A percentile compares a stretch with the other conserved stretches of the same genome.
Conservation (phyloP, 2,797 vertebrate genomes). For the Gadopsis marmoratus region DNA sequence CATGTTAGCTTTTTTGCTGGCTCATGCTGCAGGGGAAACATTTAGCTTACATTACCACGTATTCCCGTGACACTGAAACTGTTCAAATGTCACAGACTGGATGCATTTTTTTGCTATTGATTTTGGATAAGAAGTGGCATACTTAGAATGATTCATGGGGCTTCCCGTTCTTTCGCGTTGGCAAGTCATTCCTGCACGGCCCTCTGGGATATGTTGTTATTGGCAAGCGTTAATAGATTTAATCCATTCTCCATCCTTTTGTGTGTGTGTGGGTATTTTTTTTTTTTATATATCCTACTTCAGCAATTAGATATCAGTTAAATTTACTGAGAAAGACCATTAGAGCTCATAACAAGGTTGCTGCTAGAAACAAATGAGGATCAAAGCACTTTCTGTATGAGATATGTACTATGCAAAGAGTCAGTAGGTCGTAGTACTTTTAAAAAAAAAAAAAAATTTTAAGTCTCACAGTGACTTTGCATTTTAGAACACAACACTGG, state of each 20-base stretch:
- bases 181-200: constrained; percentile 49
- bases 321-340: constrained; percentile 33
- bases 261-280: not conserved
- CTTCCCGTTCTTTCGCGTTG: constrained; percentile 60
- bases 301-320: constrained; percentile 36
- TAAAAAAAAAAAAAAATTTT: not conserved
- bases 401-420: constrained; percentile 10
- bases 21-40: constrained; percentile 22
- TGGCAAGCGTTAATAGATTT: constrained; percentile 58
- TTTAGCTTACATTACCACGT: not conserved
- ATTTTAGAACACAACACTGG: not conserved
- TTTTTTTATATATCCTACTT: constrained; percentile 38
- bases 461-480: constrained; percentile 37
- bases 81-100: constrained; percentile 37
- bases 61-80: constrained; percentile 20
- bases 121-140: constrained; percentile 54
- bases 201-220: constrained; percentile 53
- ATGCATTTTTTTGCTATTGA: constrained; percentile 29
- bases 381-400: constrained; percentile 15
- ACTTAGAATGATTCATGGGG: constrained; percentile 60
- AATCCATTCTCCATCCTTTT: constrained; percentile 48
- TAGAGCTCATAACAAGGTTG: constrained; percentile 19
- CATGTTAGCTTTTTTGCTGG: constrained; percentile 10
- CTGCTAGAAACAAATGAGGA: constrained; percentile 15
- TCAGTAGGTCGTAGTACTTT: constrained; percentile 6